phyloP scores from a whole-genome alignment of 2,113 vertebrate species.

The Bungarus multicinctus region DNA sequence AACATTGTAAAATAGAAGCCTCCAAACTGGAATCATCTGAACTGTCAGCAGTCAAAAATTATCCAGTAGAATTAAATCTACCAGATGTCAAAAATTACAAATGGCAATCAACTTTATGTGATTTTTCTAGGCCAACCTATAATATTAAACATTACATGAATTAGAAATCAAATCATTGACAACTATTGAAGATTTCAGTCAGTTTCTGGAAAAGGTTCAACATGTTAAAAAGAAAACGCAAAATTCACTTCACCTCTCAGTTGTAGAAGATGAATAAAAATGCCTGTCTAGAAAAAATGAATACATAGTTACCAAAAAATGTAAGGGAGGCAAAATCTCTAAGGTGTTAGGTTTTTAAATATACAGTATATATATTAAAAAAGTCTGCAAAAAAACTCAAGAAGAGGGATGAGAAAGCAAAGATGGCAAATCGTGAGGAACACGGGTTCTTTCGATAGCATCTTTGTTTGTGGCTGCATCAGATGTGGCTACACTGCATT shows the following conservation, averaged over 20 bases:
- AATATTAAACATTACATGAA: neutral
- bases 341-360: conserved; percentile 27
- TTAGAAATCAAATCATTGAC: neutral
- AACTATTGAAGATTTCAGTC: neutral
- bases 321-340: neutral
- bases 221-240: neutral
- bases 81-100: neutral
- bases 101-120: neutral
- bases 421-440: conserved; percentile 27
- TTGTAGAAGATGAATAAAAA: neutral
- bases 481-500: conserved; percentile 21
- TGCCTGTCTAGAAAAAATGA: neutral
- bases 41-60: neutral
- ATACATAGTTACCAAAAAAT: conserved; percentile 26
- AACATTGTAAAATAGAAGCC: neutral
- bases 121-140: neutral
- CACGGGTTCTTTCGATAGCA: conserved; percentile 14
- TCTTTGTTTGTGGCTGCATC: conserved; percentile 31
- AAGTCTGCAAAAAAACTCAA: conserved; percentile 43
- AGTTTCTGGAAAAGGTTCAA: neutral
- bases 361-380: conserved; percentile 23
- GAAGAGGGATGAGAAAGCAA: conserved; percentile 37
- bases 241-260: neutral
- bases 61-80: neutral
- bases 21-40: neutral